A percentile compares a stretch with the other conserved stretches of the same genome.
Conservation (phyloP, 2,113 vertebrate species). For the Calyptommatus sinebrachiatus region DNA sequence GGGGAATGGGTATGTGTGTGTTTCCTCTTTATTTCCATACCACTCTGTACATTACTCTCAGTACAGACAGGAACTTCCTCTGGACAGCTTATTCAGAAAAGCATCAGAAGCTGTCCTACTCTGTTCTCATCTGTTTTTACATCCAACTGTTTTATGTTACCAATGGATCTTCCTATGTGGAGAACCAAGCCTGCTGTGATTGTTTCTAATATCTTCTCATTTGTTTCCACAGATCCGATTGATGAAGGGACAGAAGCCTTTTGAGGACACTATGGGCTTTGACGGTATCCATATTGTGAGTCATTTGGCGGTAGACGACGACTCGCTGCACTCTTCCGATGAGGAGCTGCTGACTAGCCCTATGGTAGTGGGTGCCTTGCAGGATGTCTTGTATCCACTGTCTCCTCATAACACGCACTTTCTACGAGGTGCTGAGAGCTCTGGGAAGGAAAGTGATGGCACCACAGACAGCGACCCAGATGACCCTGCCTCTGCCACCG, state of each 20-base stretch:
- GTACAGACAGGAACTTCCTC: not conserved
- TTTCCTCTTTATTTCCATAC: too few species aligned
- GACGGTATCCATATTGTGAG: conserved; percentile 82
- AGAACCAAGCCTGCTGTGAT: too few species aligned
- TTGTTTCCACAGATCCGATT: conserved; percentile 77
- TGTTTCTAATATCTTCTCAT: not conserved
- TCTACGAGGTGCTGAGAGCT: conserved; percentile 64
- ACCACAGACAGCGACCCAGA: conserved; percentile 84
- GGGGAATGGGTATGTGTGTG: too few species aligned
- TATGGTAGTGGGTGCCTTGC: conserved; percentile 75
- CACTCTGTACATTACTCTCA: not conserved
- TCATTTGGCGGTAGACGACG: conserved; percentile 81
- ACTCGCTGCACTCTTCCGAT: conserved; percentile 88
- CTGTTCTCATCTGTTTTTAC: not conserved
- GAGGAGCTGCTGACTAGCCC: conserved; percentile 85
- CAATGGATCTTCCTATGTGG: not conserved
- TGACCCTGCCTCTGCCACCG: conserved; percentile 41
- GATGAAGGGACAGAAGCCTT: conserved; percentile 81
- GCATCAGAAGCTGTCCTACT: not conserved
- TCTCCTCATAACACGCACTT: conserved; percentile 73
- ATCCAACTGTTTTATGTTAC: not conserved
- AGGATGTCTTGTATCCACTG: conserved; percentile 73
- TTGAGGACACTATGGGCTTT: conserved; percentile 70
- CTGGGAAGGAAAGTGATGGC: conserved; percentile 85
- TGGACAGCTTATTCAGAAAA: not conserved